Evolutionary conservation across 2,113 vertebrate genomes (phyloP).

Genomic region (Otocyon megalotis): DNA sequence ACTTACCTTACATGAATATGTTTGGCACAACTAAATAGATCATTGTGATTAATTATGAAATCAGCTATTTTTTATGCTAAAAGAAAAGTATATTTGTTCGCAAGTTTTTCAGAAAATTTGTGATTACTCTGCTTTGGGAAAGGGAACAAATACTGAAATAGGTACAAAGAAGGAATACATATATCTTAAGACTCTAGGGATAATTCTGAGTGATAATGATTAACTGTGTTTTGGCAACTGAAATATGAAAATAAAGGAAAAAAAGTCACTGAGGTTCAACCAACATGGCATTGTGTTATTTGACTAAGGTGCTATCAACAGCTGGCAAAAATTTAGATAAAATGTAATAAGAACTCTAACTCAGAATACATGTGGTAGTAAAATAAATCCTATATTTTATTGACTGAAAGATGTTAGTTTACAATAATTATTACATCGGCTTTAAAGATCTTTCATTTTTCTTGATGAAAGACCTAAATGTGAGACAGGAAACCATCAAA

Average conservation of each 20-base stretch:
- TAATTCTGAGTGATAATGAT: conserved; percentile 40
- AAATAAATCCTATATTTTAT: background rate
- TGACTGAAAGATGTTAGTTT: background rate
- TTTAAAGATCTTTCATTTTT: background rate
- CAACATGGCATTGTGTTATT: background rate
- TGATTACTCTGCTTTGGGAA: background rate
- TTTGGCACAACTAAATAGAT: background rate
- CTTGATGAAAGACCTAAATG: background rate
- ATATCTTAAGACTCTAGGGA: background rate
- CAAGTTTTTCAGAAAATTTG: background rate
- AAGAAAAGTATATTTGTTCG: background rate
- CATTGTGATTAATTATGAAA: background rate
- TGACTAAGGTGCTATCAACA: conserved; percentile 26
- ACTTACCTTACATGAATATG: background rate
- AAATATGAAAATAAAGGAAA: background rate
- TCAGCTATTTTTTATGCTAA: background rate
- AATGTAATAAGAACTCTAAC: background rate
- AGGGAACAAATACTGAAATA: background rate
- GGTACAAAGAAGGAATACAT: background rate
- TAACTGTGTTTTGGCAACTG: conserved; percentile 44
- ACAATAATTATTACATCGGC: background rate
- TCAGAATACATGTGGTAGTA: background rate
- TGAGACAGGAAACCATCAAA: background rate
- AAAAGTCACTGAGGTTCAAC: conserved; percentile 39
- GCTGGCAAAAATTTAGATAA: background rate